A percentile compares a stretch with the other conserved stretches of the same genome.
Evolutionary conservation across 2,888 invertebrate species (phyloP).

Genomic region (Emmelina monodactyla): DNA sequence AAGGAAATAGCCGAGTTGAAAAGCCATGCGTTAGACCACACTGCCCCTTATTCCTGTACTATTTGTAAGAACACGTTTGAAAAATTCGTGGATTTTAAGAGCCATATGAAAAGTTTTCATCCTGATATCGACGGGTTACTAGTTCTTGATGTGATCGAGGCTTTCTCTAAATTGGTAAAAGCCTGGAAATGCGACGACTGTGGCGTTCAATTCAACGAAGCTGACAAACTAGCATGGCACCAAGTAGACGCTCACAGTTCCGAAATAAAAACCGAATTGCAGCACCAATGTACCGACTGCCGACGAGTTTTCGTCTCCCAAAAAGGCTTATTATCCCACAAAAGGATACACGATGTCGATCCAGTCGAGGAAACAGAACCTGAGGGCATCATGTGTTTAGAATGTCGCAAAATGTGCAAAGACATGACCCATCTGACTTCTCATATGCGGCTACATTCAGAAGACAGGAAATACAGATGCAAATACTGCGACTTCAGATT

Average conservation of each 20-base stretch:
- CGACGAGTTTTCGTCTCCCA: conserved; percentile 46
- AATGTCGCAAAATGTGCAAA: conserved; percentile 51
- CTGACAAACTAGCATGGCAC: conserved; percentile 48
- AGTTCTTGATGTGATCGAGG: conserved; percentile 46
- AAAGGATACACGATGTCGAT: conserved; percentile 38
- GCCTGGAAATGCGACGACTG: conserved; percentile 63
- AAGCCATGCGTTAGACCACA: conserved; percentile 50
- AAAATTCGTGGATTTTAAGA: conserved; percentile 46
- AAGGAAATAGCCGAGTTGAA: conserved; percentile 42
- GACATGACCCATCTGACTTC: conserved; percentile 42
- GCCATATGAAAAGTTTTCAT: conserved; percentile 44
- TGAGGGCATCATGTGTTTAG: conserved; percentile 44
- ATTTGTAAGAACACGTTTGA: conserved; percentile 39
- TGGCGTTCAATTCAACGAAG: conserved; percentile 45
- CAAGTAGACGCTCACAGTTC: conserved; percentile 45
- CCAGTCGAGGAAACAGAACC: conserved; percentile 29
- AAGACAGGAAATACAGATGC: conserved; percentile 47
- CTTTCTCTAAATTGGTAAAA: conserved; percentile 44
- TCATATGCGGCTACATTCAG: conserved; percentile 49
- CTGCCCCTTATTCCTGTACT: conserved; percentile 41
- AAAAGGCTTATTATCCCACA: conserved; percentile 45
- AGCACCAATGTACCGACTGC: conserved; percentile 49
- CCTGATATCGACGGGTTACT: conserved; percentile 46
- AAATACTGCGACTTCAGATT: conserved; percentile 57
- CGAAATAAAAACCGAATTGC: conserved; percentile 35